These are phyloP conservation scores for Drosophila pseudoobscura DNA, from an alignment of 1,140 invertebrate species.

Conservation along the genomic window DNA sequence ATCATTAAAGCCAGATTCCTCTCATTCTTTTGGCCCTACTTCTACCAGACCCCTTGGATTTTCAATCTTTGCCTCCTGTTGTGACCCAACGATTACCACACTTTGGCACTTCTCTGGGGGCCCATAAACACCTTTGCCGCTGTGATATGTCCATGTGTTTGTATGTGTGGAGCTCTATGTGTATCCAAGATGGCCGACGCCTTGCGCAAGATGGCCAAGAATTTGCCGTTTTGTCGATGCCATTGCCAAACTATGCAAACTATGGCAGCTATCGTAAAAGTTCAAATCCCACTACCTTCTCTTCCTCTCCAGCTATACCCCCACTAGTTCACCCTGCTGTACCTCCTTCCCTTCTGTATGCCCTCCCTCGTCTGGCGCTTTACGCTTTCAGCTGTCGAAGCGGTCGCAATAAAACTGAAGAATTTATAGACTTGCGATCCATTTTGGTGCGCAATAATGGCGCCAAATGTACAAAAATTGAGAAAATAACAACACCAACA, in stretches of 20 bases:
- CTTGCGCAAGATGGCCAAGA: slow-evolving; percentile 75
- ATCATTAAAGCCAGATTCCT: neutral
- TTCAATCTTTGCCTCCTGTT: slow-evolving; percentile 24
- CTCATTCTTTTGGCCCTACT: slow-evolving; percentile 1
- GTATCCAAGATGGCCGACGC: slow-evolving; percentile 63
- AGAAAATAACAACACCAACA: slow-evolving; percentile 30
- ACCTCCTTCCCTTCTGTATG: neutral
- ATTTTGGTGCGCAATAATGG: slow-evolving; percentile 80
- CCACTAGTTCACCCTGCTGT: neutral
- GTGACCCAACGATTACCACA: slow-evolving; percentile 37
- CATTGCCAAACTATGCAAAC: slow-evolving; percentile 78
- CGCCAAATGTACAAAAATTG: slow-evolving; percentile 78
- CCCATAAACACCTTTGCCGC: slow-evolving; percentile 64
- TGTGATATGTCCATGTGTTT: slow-evolving; percentile 4
- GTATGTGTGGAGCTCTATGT: neutral
- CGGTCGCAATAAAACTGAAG: slow-evolving; percentile 82
- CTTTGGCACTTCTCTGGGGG: slow-evolving; percentile 26
- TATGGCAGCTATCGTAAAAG: slow-evolving; percentile 48
- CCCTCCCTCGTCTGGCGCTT: slow-evolving; percentile 13
- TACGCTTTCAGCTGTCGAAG: slow-evolving; percentile 78
- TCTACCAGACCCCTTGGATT: neutral
- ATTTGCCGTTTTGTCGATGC: slow-evolving; percentile 41
- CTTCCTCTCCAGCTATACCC: neutral
- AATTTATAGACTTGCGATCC: slow-evolving; percentile 81
- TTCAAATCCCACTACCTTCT: slow-evolving; percentile 8